Conservation (phyloP, 2,797 vertebrate genomes). For the Phaenicophaeus curvirostris region DNA sequence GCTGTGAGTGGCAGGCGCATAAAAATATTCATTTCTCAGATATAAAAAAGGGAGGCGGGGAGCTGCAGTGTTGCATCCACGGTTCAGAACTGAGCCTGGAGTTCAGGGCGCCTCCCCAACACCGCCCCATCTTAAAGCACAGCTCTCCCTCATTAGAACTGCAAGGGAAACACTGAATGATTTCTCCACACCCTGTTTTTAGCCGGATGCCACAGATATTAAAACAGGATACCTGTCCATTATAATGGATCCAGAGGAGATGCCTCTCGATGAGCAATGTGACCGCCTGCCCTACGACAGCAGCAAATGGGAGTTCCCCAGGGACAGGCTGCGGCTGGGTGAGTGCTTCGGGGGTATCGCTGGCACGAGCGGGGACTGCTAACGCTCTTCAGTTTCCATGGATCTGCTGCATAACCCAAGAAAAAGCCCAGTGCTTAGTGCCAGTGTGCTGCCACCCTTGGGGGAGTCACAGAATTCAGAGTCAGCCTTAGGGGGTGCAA, state of each 20-base stretch:
- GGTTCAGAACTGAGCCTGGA: not conserved
- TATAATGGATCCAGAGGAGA: conserved; percentile 93
- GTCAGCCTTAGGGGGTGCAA: not conserved
- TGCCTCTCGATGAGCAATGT: conserved; percentile 90
- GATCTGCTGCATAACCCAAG: not conserved
- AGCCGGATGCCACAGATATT: conserved; percentile 88
- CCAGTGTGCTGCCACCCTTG: not conserved
- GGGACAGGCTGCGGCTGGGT: conserved; percentile 91
- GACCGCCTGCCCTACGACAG: conserved; percentile 92
- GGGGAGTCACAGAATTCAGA: not conserved
- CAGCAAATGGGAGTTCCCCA: conserved; percentile 95
- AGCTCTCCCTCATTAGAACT: not conserved
- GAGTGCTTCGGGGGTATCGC: not conserved
- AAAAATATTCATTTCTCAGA: not conserved
- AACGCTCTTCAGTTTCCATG: rapidly evolving
- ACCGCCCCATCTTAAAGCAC: not conserved
- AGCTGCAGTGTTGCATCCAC: not conserved
- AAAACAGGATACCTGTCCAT: conserved; percentile 93
- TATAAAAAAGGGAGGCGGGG: not conserved
- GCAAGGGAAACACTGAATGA: not conserved
- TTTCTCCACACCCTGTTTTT: not conserved
- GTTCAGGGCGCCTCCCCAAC: not conserved
- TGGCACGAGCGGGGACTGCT: not conserved
- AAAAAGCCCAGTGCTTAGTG: not conserved
- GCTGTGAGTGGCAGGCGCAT: not conserved